Conservation (phyloP, 1,140 invertebrate species). For the Heliconius hewitsoni region DNA sequence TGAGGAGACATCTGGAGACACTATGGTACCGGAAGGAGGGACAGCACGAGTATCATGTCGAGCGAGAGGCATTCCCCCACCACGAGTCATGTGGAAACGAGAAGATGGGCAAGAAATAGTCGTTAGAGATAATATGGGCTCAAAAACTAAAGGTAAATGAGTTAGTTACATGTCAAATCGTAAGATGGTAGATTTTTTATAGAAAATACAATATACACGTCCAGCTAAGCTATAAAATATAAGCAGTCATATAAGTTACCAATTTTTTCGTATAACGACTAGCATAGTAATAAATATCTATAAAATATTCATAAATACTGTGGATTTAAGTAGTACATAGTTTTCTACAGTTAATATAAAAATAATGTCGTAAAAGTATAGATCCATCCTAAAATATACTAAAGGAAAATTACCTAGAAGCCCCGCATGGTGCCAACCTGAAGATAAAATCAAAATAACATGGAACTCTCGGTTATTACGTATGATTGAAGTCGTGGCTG, state of each 20-base stretch:
- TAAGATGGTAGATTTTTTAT: too few species aligned
- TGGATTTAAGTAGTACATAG: too few species aligned
- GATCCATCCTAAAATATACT: constrained; percentile 4
- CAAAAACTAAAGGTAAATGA: constrained; percentile 84
- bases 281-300: too few species aligned
- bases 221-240: too few species aligned
- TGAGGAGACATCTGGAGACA: constrained; percentile 91
- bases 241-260: background rate
- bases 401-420: constrained; percentile 1
- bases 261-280: background rate
- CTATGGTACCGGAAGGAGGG: constrained; percentile 91
- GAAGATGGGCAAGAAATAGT: constrained; percentile 92
- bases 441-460: constrained; percentile 8
- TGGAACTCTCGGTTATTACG: constrained; percentile 4
- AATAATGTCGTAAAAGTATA: background rate
- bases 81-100: constrained; percentile 92
- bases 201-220: too few species aligned
- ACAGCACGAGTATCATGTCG: constrained; percentile 86
- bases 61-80: constrained; percentile 91
- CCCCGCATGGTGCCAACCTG: constrained; percentile 11
- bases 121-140: constrained; percentile 85
- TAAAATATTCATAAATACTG: too few species aligned
- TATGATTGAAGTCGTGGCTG: constrained; percentile 6
- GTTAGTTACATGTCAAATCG: background rate
- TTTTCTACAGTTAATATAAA: too few species aligned